Evolutionary conservation across 2,888 invertebrate genomes (phyloP).

Genomic region (Rotaria macrura): DNA sequence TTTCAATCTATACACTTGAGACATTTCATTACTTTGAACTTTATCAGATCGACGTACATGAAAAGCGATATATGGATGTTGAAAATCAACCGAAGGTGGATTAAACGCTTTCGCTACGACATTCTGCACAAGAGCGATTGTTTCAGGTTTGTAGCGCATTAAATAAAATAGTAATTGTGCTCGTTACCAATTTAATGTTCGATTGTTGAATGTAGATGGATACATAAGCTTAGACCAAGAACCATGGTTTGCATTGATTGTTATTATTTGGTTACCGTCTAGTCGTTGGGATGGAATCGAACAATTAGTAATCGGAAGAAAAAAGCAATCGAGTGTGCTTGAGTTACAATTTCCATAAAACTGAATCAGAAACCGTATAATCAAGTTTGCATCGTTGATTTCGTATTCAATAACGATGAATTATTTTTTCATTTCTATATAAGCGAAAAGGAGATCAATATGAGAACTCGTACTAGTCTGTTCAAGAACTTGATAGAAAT

Average conservation of each 20-base stretch:
- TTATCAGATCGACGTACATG: too few relatives aligned
- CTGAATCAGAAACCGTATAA: neutral
- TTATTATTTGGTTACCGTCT: neutral
- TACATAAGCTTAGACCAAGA: neutral
- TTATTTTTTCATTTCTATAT: too few relatives aligned
- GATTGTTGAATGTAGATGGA: neutral
- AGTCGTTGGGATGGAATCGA: neutral
- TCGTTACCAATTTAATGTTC: neutral
- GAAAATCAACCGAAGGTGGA: too few relatives aligned
- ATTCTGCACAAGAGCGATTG: too few relatives aligned
- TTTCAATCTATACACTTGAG: neutral
- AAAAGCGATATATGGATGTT: too few relatives aligned
- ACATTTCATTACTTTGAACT: neutral
- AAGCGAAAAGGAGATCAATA: too few relatives aligned
- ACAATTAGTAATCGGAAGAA: neutral
- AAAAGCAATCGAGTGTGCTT: neutral
- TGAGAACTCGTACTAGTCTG: too few relatives aligned
- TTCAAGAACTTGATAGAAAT: too few relatives aligned
- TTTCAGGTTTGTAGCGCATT: neutral
- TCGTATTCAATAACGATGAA: too few relatives aligned
- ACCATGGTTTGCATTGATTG: neutral
- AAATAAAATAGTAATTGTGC: neutral
- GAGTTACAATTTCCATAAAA: neutral
- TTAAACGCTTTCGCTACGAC: too few relatives aligned
- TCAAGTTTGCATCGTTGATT: too few relatives aligned